Base-by-base conservation (phyloP, 2,113 vertebrate species). In the Cephalopterus ornatus region DNA sequence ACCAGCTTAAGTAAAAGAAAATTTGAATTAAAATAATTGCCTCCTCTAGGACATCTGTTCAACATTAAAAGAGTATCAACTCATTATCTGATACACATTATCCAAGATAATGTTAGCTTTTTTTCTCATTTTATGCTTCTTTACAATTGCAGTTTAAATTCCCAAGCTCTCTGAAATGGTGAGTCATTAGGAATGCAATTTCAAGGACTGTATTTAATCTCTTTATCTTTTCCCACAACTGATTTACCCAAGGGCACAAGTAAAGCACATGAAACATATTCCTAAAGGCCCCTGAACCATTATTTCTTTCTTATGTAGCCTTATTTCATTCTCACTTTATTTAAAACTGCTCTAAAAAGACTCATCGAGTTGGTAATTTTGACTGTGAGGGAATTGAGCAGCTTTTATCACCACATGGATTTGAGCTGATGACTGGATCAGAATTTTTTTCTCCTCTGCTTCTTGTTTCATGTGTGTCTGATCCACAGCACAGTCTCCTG, bases 211-310 rank as follows among this genome's bases (percentile, higher is more conserved):
- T 91, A 65, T 94, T 93, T 94, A 96, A 96, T 95, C 91, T 95
- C 91, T 94, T 87, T 92, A 93, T 96, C 96, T 97, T 95, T 95
- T 94, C 89, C 86, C 94, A 96, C 87, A 93, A 95, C 77, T 91
- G 74, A 89, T 89, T 95, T 94, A 94, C 94, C 89, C 96, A 92
- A 83, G 92, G 71, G 93, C 93, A 84, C 23, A 5, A 96, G 66
- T 62, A 83, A 86, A 89, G 79, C 7, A 42, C 56, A 71, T 35
- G 33, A 71, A 94, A 77, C n/a, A 41, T 77, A 85, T 72, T 94
- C 94, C 88, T 89, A 68, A 78, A 72, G 71, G 74, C 26, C 78
- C 12, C 32, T 41, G 63, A 85, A 93, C 68, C 3, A 0, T 65
- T 59, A 8, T 37, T 91, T 80, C 84, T 71, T 89, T 80, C 77